Conservation (phyloP, 2,797 vertebrate genomes). For the Sphaeramia orbicularis region DNA sequence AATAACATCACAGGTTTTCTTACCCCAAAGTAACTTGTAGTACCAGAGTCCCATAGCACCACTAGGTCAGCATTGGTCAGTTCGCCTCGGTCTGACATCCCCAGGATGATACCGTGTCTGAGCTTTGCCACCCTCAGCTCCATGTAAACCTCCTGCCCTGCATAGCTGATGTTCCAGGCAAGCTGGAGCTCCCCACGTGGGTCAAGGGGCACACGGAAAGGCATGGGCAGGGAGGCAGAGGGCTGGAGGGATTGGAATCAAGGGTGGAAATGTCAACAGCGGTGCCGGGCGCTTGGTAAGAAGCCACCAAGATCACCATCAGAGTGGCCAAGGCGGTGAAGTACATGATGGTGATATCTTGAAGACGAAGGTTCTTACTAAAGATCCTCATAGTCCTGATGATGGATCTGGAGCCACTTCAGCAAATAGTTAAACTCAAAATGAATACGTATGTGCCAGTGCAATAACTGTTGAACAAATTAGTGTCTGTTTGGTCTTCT, state of each 20-base stretch:
- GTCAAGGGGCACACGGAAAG: constrained; percentile 90
- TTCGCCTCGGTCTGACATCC: constrained; percentile 94
- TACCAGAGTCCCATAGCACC: constrained; percentile 91
- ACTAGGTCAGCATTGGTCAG: constrained; percentile 90
- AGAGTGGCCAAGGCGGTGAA: constrained; percentile 88
- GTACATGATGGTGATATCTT: constrained; percentile 92
- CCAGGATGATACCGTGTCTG: constrained; percentile 88
- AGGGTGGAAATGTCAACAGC: constrained; percentile 80
- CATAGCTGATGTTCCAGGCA: constrained; percentile 94
- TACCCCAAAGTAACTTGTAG: constrained; percentile 76
- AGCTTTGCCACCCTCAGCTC: constrained; percentile 83
- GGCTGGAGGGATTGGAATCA: neutral
- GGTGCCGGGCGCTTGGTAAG: constrained; percentile 85
- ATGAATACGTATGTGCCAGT: too few species aligned
- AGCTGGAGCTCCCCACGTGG: constrained; percentile 87
- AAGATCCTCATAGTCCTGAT: constrained; percentile 72
- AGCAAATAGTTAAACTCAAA: neutral
- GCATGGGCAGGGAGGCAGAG: constrained; percentile 79
- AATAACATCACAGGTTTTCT: constrained; percentile 13
- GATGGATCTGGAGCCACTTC: neutral
- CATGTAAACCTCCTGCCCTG: constrained; percentile 85
- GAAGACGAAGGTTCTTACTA: constrained; percentile 83
- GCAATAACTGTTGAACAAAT: neutral
- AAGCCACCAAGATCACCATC: constrained; percentile 92
- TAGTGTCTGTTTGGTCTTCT: neutral